phyloP scores from a whole-genome alignment of 2,888 invertebrate genomes.

The Bugulina stolonifera region DNA sequence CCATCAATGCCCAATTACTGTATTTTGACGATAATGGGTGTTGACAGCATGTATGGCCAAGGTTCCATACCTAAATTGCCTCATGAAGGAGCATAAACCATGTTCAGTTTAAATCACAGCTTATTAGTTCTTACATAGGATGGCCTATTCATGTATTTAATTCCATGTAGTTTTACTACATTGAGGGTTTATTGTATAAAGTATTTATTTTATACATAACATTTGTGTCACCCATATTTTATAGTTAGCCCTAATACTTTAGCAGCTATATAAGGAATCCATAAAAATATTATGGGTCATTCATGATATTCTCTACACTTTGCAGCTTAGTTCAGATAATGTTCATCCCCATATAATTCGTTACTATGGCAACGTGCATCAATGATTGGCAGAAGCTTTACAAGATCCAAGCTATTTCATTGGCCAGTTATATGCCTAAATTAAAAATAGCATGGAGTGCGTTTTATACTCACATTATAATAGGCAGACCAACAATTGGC shows the following conservation, averaged over 20 bases:
- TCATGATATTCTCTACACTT: not conserved
- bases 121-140: not conserved
- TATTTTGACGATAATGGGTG: not conserved
- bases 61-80: not conserved
- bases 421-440: not conserved
- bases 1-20: not conserved
- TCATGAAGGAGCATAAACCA: not conserved
- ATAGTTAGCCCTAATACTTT: not conserved
- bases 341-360: not conserved
- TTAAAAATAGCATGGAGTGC: not conserved
- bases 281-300: conserved; percentile 19
- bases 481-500: not conserved
- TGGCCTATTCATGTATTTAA: not conserved
- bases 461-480: no score
- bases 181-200: not conserved
- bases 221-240: not conserved
- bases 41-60: not conserved
- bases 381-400: conserved; percentile 12
- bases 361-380: conserved; percentile 13
- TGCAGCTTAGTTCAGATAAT: not conserved
- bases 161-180: not conserved
- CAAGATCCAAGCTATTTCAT: not conserved
- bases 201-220: not conserved
- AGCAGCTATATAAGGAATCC: not conserved
- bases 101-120: not conserved